Base-by-base conservation (phyloP, 2,113 vertebrate genomes). In the Cyprinodon variegatus region DNA sequence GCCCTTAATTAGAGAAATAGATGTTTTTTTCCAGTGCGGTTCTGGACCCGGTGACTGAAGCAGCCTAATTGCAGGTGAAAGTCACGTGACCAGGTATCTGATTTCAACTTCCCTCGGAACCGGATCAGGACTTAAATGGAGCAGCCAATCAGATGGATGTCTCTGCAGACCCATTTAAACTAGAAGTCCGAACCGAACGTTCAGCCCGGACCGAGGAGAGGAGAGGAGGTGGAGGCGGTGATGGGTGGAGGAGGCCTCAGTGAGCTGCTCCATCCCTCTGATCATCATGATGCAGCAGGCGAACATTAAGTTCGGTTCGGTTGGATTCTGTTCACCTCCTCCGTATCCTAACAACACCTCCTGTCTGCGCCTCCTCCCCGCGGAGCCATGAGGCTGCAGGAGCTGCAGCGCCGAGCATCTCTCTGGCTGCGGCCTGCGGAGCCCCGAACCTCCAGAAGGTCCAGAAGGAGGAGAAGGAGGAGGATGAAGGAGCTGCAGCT, bases 241-340 rank as follows among this genome's bases (percentile, higher is more conserved):
- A 45, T 78, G 11, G 63, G 67, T 11, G 20, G 61, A 45, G 29
- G 37, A 61, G 67, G 62, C 65, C 69, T 64, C 65, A 73, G 61
- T 77, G 70, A 43, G 84, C 78, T 57, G 17, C 50, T 83, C 71
- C 50, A 69, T 72, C 20, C 41, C 39, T 43, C 77, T 65, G 63
- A n/a, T 68, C 72, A 74, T 76, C 48, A 82, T 74, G 75, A 72
- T 60, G 74, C 71, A 74, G 73, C 64, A 71, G 53, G 36, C 53
- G 46, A 80, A 14, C 68, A 48, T 45, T 68, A 68, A 75, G 17
- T 72, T 37, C 12, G 14, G 43, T 40, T 39, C 45, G 41, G 1
- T 67, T 10, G 0, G 15, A 36, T 4, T 45, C n/a, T 0, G 11
- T 9, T 50, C 37, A 15, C 41, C 62, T 64, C 60, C 68, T 38